Base-by-base conservation (phyloP, 1,140 invertebrate genomes). In the Bombus sylvicola region DNA sequence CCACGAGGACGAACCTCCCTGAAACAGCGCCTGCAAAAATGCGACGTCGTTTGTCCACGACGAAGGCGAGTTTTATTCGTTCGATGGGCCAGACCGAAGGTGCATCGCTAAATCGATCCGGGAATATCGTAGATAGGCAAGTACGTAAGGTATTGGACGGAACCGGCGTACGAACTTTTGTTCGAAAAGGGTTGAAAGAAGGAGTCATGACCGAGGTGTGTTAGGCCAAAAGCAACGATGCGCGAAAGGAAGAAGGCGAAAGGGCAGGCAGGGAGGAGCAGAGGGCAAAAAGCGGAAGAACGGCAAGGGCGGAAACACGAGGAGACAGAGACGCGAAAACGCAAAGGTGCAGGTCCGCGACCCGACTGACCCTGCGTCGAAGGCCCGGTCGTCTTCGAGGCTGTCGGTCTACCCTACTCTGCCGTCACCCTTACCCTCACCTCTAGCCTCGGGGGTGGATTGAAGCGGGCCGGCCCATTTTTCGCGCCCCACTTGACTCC, bases 401-500 rank as follows among this genome's bases (percentile, higher is more conserved):
- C 93, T 90, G 91, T 91, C 81, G 87, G 87, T 89, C 91, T 75
- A 88, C 92, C 93, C 93, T 94, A 92, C 92, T 93, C 92, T 89
- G 85, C 72, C 79, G 85, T 62, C 92, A 92, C 92, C 92, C 92
- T 92, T 93, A 92, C 92, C 93, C 92, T 93, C 93, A 92, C 92
- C 91, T 91, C 92, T 91, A 90, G 88, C 89, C 89, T 77, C 82
- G 83, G 89, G 93, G 93, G 91, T 93, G 92, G 92, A 93, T 91
- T 92, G 91, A 93, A 92, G 87, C 92, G 92, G 93, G 81, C 88
- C 94, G 89, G 92, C 94, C 94, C 94, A 94, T 94, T 94, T 94
- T 95, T 94, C 93, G 93, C 94, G 92, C 93, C 93, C 94, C 93
- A 93, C 93, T 94, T 94, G 94, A 93, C 93, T 94, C 93, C 88